Percentiles rank a stretch among this genome's conserved stretches.
These are phyloP conservation scores for Amphibalanus amphitrite DNA, from an alignment of 1,140 invertebrate species.

Conservation along the genomic window DNA sequence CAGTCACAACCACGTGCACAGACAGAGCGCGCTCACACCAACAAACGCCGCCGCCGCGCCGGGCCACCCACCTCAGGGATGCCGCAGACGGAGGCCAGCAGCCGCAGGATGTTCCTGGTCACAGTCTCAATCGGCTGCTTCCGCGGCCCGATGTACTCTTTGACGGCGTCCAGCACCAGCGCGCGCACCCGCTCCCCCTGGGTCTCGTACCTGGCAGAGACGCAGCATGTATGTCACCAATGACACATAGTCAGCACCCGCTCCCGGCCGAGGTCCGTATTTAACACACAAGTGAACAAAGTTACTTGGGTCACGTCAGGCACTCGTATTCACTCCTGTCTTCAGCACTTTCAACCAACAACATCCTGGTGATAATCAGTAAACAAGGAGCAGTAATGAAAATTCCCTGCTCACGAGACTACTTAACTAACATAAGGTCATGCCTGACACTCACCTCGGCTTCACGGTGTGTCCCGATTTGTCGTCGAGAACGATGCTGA, in stretches of 20 bases:
- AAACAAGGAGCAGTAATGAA: too few relatives aligned
- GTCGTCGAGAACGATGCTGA: neutral
- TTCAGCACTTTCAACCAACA: too few relatives aligned
- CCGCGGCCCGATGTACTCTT: slow-evolving; percentile 65
- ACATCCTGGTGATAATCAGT: too few relatives aligned
- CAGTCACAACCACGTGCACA: neutral
- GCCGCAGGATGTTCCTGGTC: slow-evolving; percentile 67
- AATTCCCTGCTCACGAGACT: too few relatives aligned
- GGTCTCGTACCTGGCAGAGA: neutral
- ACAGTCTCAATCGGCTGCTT: slow-evolving; percentile 62
- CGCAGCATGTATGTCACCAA: too few relatives aligned
- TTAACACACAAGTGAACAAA: too few relatives aligned
- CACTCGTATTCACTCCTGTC: too few relatives aligned
- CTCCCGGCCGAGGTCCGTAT: too few relatives aligned
- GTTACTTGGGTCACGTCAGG: too few relatives aligned
- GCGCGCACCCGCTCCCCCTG: slow-evolving; percentile 40
- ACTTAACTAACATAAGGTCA: too few relatives aligned
- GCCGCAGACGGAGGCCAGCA: slow-evolving; percentile 66
- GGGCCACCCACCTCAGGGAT: slow-evolving; percentile 39
- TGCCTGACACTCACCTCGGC: neutral
- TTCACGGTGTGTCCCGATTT: neutral
- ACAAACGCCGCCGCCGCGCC: neutral
- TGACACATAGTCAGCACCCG: too few relatives aligned
- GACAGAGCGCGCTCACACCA: neutral
- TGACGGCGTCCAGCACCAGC: slow-evolving; percentile 65